Conservation (phyloP, 1,140 invertebrate species). For the Drosophila sp. region DNA sequence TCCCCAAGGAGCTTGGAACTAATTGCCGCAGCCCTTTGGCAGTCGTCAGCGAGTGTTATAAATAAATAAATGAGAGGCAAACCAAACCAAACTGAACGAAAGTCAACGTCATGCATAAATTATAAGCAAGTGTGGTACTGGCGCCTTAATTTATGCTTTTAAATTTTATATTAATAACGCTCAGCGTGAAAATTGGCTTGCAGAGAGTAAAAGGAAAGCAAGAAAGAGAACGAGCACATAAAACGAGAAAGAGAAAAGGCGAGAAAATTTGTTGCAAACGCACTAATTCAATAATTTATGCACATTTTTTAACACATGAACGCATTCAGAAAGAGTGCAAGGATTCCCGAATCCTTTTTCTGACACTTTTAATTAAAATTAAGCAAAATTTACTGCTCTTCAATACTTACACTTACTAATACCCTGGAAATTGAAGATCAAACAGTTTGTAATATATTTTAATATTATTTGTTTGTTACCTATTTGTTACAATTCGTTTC, state of each 20-base stretch:
- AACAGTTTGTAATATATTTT: no score
- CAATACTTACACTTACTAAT: neutral
- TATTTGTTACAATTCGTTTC: no score
- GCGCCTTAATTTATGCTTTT: slow-evolving; percentile 68
- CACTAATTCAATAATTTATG: slow-evolving; percentile 78
- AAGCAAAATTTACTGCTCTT: slow-evolving; percentile 9
- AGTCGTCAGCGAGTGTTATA: slow-evolving; percentile 49
- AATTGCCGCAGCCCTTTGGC: slow-evolving; percentile 66
- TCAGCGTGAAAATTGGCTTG: slow-evolving; percentile 56
- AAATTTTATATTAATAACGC: slow-evolving; percentile 62
- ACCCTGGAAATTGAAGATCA: slow-evolving; percentile 8
- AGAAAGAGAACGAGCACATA: neutral
- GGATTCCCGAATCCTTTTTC: slow-evolving; percentile 52
- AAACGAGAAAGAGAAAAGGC: neutral
- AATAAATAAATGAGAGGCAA: slow-evolving; percentile 58
- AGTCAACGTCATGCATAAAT: slow-evolving; percentile 65
- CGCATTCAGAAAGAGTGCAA: slow-evolving; percentile 47
- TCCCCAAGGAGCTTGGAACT: slow-evolving; percentile 63
- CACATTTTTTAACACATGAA: slow-evolving; percentile 70
- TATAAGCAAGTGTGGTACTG: slow-evolving; percentile 59
- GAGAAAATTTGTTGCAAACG: slow-evolving; percentile 55
- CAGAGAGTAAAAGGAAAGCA: neutral
- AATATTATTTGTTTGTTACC: no score
- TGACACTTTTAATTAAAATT: slow-evolving; percentile 60
- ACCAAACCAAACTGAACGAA: slow-evolving; percentile 35